Evolutionary conservation across 2,797 vertebrate species (phyloP), one percentile per base, ranked within the genome.

Genomic region (Pogonophryne albipinna): DNA sequence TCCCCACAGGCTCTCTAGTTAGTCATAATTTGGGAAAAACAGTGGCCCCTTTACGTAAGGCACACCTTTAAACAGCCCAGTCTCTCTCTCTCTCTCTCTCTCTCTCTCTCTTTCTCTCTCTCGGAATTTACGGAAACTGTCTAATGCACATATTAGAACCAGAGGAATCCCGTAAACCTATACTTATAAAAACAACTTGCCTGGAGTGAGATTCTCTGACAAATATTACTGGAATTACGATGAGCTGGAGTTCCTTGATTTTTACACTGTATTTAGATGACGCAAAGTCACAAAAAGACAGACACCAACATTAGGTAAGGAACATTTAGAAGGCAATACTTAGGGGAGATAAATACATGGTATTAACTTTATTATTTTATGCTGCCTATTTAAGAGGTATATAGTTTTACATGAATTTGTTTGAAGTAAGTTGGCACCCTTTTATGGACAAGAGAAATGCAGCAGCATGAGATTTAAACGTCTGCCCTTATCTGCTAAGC

Each of bases 231-330:
- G 59, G 60, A 85, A 84, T 83, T 81, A 60, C 53, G 64, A 73
- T 52, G 41, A 41, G n/a, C 58, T 68, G 59, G 45, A 81, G 80
- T 78, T 67, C 55, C 38, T 76, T 68, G 16, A 68, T 64, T 78
- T 45, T 58, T 8, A 74, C 31, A 19, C 71, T 63, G 31, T 86
- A 42, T 66, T 90, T 84, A 85, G 34, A 83, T 90, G 78, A 86
- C 1, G 31, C 41, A 62, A 82, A 78, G 70, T 69, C 15, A 53
- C 47, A 38, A 46, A 80, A 69, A 60, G n/a, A 78, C 59, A 66
- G 50, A 67, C 20, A 58, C 16, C 3, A 27, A 70, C 20, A 44
- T 47, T 5, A 20, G 3, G 14, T 19, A 17, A 7, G 19, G 44
- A 65, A 5, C 19, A 34, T 64, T 67, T 13, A 14, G 52, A 47